phyloP scores from a whole-genome alignment of 2,797 vertebrate genomes.

The Jordanella pulchra region DNA sequence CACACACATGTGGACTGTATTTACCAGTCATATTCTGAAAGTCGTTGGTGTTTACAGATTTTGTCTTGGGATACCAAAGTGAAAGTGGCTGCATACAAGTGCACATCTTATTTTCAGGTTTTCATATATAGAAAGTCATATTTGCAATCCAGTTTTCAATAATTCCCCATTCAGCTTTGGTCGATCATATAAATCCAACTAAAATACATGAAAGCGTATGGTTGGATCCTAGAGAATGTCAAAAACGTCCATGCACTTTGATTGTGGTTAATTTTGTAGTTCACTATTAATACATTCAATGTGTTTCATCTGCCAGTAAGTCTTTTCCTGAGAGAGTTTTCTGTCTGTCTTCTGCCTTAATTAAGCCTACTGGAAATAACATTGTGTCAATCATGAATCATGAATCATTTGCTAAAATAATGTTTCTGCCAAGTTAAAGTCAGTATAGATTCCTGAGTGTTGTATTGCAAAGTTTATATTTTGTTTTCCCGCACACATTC shows the following conservation, averaged over 20 bases:
- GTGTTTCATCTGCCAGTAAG: not conserved
- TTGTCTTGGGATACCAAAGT: not conserved
- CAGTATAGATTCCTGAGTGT: conserved; percentile 31
- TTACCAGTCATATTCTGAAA: too few species aligned
- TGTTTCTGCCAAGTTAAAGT: conserved; percentile 47
- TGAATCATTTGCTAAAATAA: conserved; percentile 28
- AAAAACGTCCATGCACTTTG: not conserved
- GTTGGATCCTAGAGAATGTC: not conserved
- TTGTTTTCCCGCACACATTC: not conserved
- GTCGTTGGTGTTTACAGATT: not conserved
- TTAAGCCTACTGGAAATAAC: conserved; percentile 30
- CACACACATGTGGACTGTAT: too few species aligned
- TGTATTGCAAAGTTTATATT: conserved; percentile 15
- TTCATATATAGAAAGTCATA: too few species aligned
- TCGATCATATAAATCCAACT: not conserved
- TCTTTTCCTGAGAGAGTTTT: not conserved
- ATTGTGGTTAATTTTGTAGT: not conserved
- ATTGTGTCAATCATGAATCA: conserved; percentile 6
- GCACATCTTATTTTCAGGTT: too few species aligned
- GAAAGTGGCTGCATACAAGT: not conserved
- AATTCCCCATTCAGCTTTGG: not conserved
- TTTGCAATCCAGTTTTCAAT: too few species aligned
- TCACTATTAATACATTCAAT: not conserved
- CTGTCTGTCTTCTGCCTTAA: not conserved
- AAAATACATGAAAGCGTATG: too few species aligned